Base-by-base conservation (phyloP, 2,797 vertebrate genomes). In the Enteromius fasciolatus region DNA sequence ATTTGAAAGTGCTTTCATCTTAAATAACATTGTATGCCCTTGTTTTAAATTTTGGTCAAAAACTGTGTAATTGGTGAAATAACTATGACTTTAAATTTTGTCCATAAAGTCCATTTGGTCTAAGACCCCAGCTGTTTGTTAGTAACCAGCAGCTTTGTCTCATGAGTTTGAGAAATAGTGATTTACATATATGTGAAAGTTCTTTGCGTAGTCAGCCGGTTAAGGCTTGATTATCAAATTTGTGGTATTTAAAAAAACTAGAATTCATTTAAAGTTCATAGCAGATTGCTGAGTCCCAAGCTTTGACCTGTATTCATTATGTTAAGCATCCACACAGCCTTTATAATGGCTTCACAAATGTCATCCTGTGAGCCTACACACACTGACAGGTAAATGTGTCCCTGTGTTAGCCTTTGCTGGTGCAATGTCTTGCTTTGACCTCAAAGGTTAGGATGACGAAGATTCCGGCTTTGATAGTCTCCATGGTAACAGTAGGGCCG, bases 361-460 rank as follows among this genome's bases (percentile, higher is more conserved):
- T 64, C 61, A 75, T n/a, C 36, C 11, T 9, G 5, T 25, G 33
- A 64, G 44, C 15, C 17, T 52, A 54, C 48, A 66, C 10, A 54
- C 61, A 41, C 70, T 41, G 69, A 73, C 72, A 66, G 70, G 44
- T 54, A 54, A 82, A 41, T 52, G 20, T 76, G 44, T 52, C 59
- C 44, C 59, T 44, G 39, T 48, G 36, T 17, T 75, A 66, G 66
- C 80, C 57, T 75, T 75, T 48, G 18, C 50, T 17, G 0, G 15
- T 54, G 63, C 31, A 11, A 12, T 68, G 63, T 67, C 61, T 75
- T 39, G 17, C 46, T 44, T 57, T 54, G 46, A 76, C 74, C 74
- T 76, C 52, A 76, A 77, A 82, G 61, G 81, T 82, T n/a, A 76
- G 17, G 25, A 59, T 68, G 63, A 59, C 39, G 20, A 76, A 76